phyloP scores from a whole-genome alignment of 2,113 vertebrate species.

The Tragelaphus imberbis region DNA sequence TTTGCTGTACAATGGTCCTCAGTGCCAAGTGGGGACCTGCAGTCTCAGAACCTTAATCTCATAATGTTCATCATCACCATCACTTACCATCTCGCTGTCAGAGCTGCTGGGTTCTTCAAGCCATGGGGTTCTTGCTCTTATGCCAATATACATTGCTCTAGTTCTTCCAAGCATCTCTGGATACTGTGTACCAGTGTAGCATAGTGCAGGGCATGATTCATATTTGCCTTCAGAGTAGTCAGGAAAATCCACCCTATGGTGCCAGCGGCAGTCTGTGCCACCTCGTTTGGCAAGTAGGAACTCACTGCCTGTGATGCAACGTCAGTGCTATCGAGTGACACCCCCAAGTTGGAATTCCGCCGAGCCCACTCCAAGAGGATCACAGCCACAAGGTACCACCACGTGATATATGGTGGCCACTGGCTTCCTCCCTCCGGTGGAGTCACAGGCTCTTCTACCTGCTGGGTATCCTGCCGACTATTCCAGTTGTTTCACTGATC shows the following conservation, averaged over 20 bases:
- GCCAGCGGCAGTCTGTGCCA: rapidly evolving
- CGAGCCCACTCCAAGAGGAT: rapidly evolving
- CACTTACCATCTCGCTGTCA: not conserved
- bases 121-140: not conserved
- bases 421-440: not conserved
- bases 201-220: not conserved
- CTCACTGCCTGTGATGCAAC: not conserved
- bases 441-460: not conserved
- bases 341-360: not conserved
- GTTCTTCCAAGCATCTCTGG: not conserved
- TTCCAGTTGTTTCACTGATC: not conserved
- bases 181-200: not conserved
- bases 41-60: not conserved
- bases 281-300: not conserved
- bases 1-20: not conserved
- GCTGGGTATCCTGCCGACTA: not conserved
- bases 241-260: not conserved
- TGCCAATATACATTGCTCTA: not conserved
- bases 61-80: not conserved
- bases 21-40: not conserved
- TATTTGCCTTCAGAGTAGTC: not conserved
- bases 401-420: not conserved
- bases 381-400: not conserved
- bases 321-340: not conserved
- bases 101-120: not conserved